Percentiles rank a stretch among this genome's conserved stretches.
These are phyloP conservation scores for Trichoplusia ni DNA, from an alignment of 1,140 invertebrate genomes.

Conservation along the genomic window DNA sequence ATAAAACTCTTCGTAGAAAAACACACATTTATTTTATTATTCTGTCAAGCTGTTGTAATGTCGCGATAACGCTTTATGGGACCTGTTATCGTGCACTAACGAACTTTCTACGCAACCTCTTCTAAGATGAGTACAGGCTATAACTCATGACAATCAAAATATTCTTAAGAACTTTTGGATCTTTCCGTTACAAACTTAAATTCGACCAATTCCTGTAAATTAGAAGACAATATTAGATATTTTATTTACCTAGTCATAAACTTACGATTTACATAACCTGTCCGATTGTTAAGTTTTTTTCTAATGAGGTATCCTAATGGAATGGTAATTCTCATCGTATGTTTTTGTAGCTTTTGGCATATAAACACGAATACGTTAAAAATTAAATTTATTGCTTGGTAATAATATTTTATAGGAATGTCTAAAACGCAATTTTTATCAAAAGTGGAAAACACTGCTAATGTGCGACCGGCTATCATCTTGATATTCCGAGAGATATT, in stretches of 20 bases:
- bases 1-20: constrained; percentile 78
- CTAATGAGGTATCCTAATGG: constrained; percentile 9
- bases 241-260: constrained; percentile 6
- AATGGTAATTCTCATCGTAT: constrained; percentile 16
- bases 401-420: constrained; percentile 37
- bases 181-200: constrained; percentile 2
- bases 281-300: constrained; percentile 29
- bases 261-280: constrained; percentile 51
- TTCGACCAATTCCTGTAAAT: background rate
- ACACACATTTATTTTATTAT: constrained; percentile 76
- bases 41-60: constrained; percentile 57
- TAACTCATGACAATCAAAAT: constrained; percentile 8
- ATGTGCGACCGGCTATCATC: background rate
- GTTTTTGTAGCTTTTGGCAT: constrained; percentile 38
- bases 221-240: background rate
- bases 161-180: background rate
- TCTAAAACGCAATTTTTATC: constrained; percentile 11
- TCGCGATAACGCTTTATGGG: constrained; percentile 74
- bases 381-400: constrained; percentile 48
- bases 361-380: constrained; percentile 61
- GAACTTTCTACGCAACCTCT: constrained; percentile 57
- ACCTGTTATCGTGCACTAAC: constrained; percentile 61
- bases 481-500: background rate
- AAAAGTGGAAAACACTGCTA: constrained; percentile 28
- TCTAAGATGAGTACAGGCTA: background rate